Conservation (phyloP, 2,113 vertebrate species). For the Dunckerocampus dactyliophorus region DNA sequence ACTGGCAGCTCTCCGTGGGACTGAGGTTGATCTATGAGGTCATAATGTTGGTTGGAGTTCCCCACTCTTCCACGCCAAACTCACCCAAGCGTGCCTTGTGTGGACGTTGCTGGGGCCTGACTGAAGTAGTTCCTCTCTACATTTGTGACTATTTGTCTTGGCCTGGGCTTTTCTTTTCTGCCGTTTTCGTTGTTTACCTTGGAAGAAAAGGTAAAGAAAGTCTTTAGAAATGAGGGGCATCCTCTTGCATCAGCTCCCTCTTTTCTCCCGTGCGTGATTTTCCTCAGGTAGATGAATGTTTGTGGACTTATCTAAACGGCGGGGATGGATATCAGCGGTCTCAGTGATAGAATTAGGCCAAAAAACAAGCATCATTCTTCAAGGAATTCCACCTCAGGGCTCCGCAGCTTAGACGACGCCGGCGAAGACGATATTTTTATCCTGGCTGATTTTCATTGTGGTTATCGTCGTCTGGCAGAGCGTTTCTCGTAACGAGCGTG, state of each 20-base stretch:
- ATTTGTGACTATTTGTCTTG: background rate
- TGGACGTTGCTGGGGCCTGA: no score
- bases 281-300: background rate
- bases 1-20: no score
- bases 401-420: slow-evolving; percentile 31
- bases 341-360: slow-evolving; percentile 1
- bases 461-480: slow-evolving; percentile 32
- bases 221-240: no score
- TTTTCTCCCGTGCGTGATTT: background rate
- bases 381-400: slow-evolving; percentile 38
- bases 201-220: background rate
- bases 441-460: slow-evolving; percentile 42
- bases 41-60: no score
- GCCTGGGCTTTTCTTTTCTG: background rate
- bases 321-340: no score
- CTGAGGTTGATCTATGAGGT: no score
- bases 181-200: background rate
- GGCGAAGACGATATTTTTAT: slow-evolving; percentile 54
- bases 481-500: slow-evolving; percentile 20
- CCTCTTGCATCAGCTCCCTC: background rate
- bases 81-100: no score
- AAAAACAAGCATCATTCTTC: slow-evolving; percentile 18
- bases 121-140: no score
- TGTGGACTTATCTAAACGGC: background rate
- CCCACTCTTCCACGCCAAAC: no score